Base-by-base conservation (phyloP, 2,113 vertebrate genomes). In the Anarhynchus alexandrinus region DNA sequence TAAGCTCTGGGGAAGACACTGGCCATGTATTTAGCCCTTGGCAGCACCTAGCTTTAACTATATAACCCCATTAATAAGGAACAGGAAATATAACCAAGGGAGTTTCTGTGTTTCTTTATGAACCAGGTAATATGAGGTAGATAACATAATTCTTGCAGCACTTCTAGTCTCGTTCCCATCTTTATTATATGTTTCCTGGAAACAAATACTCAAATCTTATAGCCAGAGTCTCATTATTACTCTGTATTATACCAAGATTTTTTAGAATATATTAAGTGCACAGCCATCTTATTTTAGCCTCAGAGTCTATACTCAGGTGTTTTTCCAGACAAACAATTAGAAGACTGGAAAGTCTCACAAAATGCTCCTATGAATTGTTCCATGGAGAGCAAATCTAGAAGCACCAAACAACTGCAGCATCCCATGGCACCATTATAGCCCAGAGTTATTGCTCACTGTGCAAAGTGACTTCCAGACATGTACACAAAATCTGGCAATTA, bases 311-410 rank as follows among this genome's bases (percentile, higher is more conserved):
- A 97, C 57, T 97, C 97, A 98, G 97, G 95, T 98, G 88, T 88
- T 97, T 97, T 77, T 95, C 96, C 97, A 98, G 97, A 98, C 97
- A 98, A 97, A 97, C 98, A 99, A 99, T 99, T 99, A 99, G 96
- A 98, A 92, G 94, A 96, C 61, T 96, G 96, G 98, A 98, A 98
- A 98, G 98, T 97, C 94, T 97, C 89, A 96, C 86, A 83, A 92
- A 98, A 98, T 92, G 87, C 95, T 98, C 97, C 89, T 94, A 96
- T 96, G 95, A 98, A 97, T 97, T 97, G 97, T 94, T 98, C 98
- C 97, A 83, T 43, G 34, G 98, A 98, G 98, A 98, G 78, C 54
- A 95, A 97, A 98, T 96, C 78, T 93, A 96, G 94, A 83, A 96
- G 91, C 88, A 97, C 95, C 97, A 98, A 98, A 98, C 97, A 98